These are phyloP conservation scores for Trachops cirrhosus DNA, from an alignment of 2,797 vertebrate genomes.

Conservation along the genomic window DNA sequence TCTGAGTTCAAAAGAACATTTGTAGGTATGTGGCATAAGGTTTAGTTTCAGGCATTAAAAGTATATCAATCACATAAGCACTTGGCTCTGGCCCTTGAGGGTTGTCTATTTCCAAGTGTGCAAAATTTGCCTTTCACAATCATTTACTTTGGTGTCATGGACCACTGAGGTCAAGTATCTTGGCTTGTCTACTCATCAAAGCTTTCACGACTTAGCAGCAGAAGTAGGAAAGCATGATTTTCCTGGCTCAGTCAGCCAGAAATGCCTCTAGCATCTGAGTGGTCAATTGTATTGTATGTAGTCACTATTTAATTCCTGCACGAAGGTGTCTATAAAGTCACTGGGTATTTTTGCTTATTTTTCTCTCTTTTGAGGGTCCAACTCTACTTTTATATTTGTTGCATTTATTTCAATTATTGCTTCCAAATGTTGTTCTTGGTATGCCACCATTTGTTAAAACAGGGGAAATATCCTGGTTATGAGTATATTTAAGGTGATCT, in stretches of 20 bases:
- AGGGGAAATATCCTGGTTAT: not conserved
- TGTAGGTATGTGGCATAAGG: not conserved
- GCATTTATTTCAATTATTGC: not conserved
- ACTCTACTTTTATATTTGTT: not conserved
- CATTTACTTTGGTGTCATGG: not conserved
- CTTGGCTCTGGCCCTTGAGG: not conserved
- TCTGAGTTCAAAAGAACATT: not conserved
- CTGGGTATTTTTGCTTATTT: not conserved
- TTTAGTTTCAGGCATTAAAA: not conserved
- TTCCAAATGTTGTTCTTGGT: not conserved
- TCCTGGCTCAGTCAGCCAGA: not conserved
- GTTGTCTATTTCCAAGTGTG: not conserved
- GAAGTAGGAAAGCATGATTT: not conserved
- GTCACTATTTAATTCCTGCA: not conserved
- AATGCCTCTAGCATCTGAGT: not conserved
- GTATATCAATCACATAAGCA: not conserved
- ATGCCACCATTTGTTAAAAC: not conserved
- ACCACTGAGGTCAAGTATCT: not conserved
- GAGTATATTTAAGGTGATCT: not conserved
- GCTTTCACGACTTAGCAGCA: not conserved
- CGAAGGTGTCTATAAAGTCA: not conserved
- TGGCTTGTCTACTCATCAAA: not conserved
- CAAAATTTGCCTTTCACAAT: not conserved
- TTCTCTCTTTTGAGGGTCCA: not conserved
- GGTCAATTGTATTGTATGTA: not conserved